These are phyloP conservation scores for Argya squamiceps DNA, from an alignment of 2,797 vertebrate genomes.

Conservation along the genomic window DNA sequence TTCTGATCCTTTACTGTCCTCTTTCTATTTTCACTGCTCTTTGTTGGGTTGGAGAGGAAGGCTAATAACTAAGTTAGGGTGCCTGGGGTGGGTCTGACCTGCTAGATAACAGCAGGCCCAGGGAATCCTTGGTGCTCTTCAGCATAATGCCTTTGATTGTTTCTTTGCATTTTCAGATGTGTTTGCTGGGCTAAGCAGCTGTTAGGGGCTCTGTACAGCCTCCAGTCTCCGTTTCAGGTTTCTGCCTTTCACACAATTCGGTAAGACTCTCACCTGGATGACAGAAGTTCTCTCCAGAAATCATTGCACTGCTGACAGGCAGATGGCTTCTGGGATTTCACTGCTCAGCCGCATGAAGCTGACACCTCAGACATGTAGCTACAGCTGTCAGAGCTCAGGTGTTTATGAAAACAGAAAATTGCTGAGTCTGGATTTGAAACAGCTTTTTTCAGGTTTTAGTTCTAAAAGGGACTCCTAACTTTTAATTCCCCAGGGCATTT, in stretches of 20 bases:
- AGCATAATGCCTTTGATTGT: not conserved
- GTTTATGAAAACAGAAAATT: not conserved
- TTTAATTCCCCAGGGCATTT: not conserved
- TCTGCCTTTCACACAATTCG: not conserved
- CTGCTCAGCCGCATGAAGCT: not conserved
- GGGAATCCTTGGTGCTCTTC: not conserved
- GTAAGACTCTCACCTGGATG: not conserved
- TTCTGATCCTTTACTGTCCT: not conserved
- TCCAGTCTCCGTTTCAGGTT: not conserved
- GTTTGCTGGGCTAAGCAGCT: constrained; percentile 16
- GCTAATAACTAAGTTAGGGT: not conserved
- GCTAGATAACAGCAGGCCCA: not conserved
- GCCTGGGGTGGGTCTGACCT: not conserved
- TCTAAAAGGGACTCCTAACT: not conserved
- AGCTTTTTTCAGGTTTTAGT: not conserved
- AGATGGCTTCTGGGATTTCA: not conserved
- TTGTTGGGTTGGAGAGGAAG: not conserved
- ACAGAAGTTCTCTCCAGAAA: not conserved
- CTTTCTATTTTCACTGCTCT: not conserved
- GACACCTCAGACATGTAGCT: accelerated
- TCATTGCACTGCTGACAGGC: not conserved
- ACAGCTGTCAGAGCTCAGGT: not conserved
- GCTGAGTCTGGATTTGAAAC: not conserved
- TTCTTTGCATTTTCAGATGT: constrained; percentile 31
- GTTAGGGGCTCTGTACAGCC: not conserved